A percentile compares a stretch with the other conserved stretches of the same genome.
Conservation (phyloP, 1,140 invertebrate genomes). For the Macrocentrus cingulum region DNA sequence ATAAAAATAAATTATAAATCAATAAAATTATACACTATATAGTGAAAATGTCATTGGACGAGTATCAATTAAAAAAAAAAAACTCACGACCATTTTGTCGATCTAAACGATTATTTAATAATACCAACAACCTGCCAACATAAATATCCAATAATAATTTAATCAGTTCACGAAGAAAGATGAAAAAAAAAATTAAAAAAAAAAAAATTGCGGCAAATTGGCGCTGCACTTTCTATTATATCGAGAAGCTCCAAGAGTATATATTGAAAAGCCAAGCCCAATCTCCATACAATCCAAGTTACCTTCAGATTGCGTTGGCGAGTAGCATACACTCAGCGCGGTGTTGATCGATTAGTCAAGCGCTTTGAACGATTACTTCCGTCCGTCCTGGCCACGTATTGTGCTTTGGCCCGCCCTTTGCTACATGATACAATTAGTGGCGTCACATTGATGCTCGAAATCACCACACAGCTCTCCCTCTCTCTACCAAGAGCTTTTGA, state of each 20-base stretch:
- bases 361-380: constrained; percentile 30
- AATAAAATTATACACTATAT: no score
- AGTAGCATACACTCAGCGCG: constrained; percentile 12
- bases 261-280: constrained; percentile 10
- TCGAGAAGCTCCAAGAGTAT: not conserved
- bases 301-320: constrained; percentile 24
- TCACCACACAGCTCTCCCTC: constrained; percentile 10
- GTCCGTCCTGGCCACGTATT: constrained; percentile 8
- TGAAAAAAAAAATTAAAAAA: not conserved
- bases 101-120: no score
- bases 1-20: no score
- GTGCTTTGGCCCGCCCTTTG: constrained; percentile 9
- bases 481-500: not conserved
- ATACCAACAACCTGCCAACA: no score
- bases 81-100: no score
- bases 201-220: not conserved
- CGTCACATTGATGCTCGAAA: constrained; percentile 15
- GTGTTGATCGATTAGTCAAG: constrained; percentile 32
- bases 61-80: no score
- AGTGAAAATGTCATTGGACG: no score
- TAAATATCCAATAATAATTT: no score
- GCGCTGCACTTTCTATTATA: constrained; percentile 16
- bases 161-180: not conserved
- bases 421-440: constrained; percentile 24
- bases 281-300: constrained; percentile 16